phyloP scores from a whole-genome alignment of 2,888 invertebrate genomes.

The Drosophila koepferae region DNA sequence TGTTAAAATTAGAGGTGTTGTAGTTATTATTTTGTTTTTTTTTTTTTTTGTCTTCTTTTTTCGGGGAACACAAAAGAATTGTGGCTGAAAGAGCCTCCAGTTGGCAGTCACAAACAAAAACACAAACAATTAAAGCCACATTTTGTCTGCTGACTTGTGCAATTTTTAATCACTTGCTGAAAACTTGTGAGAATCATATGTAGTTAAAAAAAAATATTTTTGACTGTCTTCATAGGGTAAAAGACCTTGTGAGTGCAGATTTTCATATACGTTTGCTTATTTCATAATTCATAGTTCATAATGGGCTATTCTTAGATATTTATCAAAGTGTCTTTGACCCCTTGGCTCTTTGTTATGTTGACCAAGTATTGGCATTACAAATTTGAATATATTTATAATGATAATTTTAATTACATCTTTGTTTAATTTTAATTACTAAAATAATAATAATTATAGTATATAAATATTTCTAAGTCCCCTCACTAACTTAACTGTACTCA shows the following conservation, averaged over 20 bases:
- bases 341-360: neutral
- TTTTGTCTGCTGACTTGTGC: slow-evolving; percentile 53
- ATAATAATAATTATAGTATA: neutral
- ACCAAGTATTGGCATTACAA: neutral
- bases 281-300: slow-evolving; percentile 9
- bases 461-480: neutral
- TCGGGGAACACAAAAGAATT: slow-evolving; percentile 67
- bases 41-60: slow-evolving; percentile 4
- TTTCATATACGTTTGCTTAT: slow-evolving; percentile 9
- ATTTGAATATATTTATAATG: too few relatives aligned
- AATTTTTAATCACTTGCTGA: slow-evolving; percentile 59
- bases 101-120: slow-evolving; percentile 14
- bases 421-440: neutral
- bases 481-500: neutral
- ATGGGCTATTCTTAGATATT: neutral
- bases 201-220: slow-evolving; percentile 1
- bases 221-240: slow-evolving; percentile 14
- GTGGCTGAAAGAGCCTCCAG: slow-evolving; percentile 38
- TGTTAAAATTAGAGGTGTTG: slow-evolving; percentile 48
- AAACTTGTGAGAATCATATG: slow-evolving; percentile 46
- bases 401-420: neutral
- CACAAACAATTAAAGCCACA: slow-evolving; percentile 47
- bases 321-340: slow-evolving; percentile 2
- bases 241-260: slow-evolving; percentile 33
- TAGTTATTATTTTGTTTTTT: slow-evolving; percentile 8